These are phyloP conservation scores for Brachycybe producta DNA, from an alignment of 2,888 invertebrate genomes.

Conservation along the genomic window DNA sequence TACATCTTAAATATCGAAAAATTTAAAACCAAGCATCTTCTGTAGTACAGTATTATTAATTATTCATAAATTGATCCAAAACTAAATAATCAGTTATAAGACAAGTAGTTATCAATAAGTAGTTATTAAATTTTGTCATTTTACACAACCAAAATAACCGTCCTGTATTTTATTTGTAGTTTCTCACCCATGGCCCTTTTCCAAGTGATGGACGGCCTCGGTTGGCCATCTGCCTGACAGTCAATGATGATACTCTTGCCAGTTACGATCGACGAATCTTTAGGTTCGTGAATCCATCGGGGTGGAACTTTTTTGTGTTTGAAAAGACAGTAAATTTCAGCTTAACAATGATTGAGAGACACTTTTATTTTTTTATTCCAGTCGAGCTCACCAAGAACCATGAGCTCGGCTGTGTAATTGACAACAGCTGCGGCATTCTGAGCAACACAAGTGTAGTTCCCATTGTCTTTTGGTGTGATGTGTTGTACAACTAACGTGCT, in stretches of 20 bases:
- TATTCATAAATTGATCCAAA: too few relatives aligned
- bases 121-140: too few relatives aligned
- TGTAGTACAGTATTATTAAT: too few relatives aligned
- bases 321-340: not conserved
- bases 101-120: too few relatives aligned
- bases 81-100: too few relatives aligned
- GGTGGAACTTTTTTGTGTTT: constrained; percentile 36
- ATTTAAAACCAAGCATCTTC: too few relatives aligned
- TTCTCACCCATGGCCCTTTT: constrained; percentile 34
- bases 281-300: constrained; percentile 37
- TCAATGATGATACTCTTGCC: constrained; percentile 32
- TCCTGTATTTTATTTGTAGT: too few relatives aligned
- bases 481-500: constrained; percentile 29
- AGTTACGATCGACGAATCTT: constrained; percentile 33
- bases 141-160: too few relatives aligned
- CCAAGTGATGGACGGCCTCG: constrained; percentile 37
- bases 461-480: constrained; percentile 33
- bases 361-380: too few relatives aligned
- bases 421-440: constrained; percentile 27
- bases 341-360: too few relatives aligned
- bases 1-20: too few relatives aligned
- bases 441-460: constrained; percentile 37
- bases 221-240: constrained; percentile 38
- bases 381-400: constrained; percentile 33
- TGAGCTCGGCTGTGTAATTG: constrained; percentile 29